A percentile compares a stretch with the other conserved stretches of the same genome.
Conservation (phyloP, 1,140 invertebrate genomes). For the Orchestia grillus region DNA sequence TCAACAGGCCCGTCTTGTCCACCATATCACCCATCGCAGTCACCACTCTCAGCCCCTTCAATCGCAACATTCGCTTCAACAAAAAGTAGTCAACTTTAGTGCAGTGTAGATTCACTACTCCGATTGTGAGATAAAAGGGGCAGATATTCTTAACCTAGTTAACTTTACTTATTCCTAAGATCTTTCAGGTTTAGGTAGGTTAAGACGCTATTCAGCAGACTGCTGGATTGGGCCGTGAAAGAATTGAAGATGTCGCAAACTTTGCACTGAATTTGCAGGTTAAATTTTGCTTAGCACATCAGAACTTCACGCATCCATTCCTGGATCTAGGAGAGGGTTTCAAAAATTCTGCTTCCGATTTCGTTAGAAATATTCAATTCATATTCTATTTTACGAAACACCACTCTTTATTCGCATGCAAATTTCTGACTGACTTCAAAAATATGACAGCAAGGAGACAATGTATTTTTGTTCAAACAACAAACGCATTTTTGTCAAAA, state of each 20-base stretch:
- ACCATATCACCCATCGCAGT: background rate
- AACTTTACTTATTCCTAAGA: background rate
- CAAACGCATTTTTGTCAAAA: background rate
- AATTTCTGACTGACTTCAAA: background rate
- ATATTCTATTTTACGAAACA: background rate
- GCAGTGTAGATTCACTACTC: background rate
- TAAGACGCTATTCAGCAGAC: background rate
- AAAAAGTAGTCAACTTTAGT: background rate
- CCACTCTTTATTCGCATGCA: background rate
- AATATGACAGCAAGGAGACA: background rate
- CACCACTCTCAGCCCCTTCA: background rate
- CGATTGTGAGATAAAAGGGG: background rate
- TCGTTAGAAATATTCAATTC: background rate
- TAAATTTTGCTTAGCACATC: background rate
- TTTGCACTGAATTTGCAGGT: background rate
- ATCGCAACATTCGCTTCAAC: slow-evolving; percentile 36
- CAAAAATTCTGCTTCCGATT: background rate
- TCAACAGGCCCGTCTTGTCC: slow-evolving; percentile 17
- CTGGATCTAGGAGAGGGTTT: background rate
- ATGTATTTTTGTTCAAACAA: background rate
- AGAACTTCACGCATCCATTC: background rate
- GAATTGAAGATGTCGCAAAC: no score
- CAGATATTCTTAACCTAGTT: background rate
- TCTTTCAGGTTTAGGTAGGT: background rate
- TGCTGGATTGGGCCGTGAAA: background rate